Conservation (phyloP, 2,888 invertebrate genomes). For the Drosophila atripex region DNA sequence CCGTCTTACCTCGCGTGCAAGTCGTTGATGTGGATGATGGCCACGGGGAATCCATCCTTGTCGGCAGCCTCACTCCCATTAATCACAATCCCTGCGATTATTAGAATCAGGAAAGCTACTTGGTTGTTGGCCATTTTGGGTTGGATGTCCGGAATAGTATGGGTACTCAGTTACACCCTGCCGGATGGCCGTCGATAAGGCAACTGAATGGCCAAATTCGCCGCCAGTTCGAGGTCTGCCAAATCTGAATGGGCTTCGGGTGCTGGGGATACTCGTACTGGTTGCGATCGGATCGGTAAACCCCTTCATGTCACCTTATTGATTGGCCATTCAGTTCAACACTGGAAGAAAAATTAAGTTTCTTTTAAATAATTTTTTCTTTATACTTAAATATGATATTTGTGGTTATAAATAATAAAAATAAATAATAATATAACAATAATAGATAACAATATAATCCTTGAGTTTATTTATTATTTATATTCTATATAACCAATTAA, state of each 20-base stretch:
- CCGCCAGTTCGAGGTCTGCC: slow-evolving; percentile 6
- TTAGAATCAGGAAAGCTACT: neutral
- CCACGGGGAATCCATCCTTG: slow-evolving; percentile 78
- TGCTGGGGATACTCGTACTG: slow-evolving; percentile 1
- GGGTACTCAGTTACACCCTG: slow-evolving; percentile 22
- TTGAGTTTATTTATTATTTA: no score
- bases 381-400: no score
- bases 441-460: no score
- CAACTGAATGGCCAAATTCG: slow-evolving; percentile 49
- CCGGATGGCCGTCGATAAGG: slow-evolving; percentile 41
- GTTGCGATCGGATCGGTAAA: slow-evolving; percentile 15
- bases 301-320: slow-evolving; percentile 6
- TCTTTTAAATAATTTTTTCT: no score
- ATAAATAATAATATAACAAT: no score
- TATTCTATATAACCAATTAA: no score
- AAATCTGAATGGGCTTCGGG: slow-evolving; percentile 24
- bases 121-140: neutral
- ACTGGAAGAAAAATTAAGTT: neutral
- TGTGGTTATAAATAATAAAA: no score
- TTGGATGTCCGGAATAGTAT: neutral
- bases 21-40: slow-evolving; percentile 83
- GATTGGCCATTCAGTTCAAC: neutral
- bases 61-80: slow-evolving; percentile 20
- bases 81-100: slow-evolving; percentile 6
- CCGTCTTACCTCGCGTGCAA: slow-evolving; percentile 81